These are phyloP conservation scores for Chlorodrepanis virens DNA, from an alignment of 2,113 vertebrate species.

Conservation along the genomic window DNA sequence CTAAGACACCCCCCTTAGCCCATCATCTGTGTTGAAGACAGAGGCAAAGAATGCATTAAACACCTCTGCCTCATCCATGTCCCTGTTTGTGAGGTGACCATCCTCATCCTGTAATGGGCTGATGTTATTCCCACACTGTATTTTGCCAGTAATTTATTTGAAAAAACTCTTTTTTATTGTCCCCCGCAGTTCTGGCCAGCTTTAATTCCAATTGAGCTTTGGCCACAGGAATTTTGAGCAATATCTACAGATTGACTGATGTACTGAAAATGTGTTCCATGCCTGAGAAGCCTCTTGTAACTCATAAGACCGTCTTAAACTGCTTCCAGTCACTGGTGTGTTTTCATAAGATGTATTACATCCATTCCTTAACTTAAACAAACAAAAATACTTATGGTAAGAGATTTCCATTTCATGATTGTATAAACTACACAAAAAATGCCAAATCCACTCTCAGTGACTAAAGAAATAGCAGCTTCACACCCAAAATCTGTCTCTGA, in stretches of 20 bases:
- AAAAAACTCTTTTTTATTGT: not conserved
- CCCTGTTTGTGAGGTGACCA: not conserved
- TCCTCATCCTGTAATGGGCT: not conserved
- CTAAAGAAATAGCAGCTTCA: not conserved
- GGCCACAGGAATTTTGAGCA: not conserved
- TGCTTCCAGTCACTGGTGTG: conserved; percentile 72
- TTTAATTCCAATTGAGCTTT: not conserved
- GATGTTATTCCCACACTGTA: not conserved
- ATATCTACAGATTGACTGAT: conserved; percentile 67
- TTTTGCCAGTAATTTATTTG: not conserved
- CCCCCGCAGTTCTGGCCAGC: not conserved
- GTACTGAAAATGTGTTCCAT: conserved; percentile 65
- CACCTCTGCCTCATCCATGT: too few species aligned
- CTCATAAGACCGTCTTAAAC: conserved; percentile 77
- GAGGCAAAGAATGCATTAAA: too few species aligned
- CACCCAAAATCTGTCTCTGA: not conserved
- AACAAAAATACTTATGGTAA: conserved; percentile 8
- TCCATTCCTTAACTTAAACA: conserved; percentile 68
- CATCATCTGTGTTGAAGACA: too few species aligned
- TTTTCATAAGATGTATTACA: conserved; percentile 71
- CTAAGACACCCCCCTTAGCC: too few species aligned
- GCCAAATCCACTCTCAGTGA: not conserved
- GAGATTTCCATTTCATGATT: not conserved
- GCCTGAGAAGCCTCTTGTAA: conserved; percentile 66
- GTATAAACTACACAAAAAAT: not conserved